Conservation (phyloP, 2,888 invertebrate species). For the Diploptera punctata region DNA sequence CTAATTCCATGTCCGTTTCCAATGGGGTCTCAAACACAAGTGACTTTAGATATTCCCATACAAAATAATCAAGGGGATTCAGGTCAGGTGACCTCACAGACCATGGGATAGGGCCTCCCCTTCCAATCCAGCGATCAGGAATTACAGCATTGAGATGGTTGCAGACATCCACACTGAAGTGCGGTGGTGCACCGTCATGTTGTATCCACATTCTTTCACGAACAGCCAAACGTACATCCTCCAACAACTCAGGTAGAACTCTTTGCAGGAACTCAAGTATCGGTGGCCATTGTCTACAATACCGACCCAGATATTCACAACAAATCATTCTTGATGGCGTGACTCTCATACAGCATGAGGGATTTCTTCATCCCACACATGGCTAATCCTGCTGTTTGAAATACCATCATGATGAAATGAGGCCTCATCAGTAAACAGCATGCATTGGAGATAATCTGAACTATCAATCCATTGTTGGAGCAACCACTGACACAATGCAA, state of each 20-base stretch:
- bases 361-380: neutral
- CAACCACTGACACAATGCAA: neutral
- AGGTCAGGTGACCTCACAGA: too few relatives aligned
- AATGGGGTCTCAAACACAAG: too few relatives aligned
- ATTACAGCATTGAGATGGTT: conserved; percentile 32
- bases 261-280: neutral
- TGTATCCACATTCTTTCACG: conserved; percentile 36
- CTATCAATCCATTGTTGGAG: neutral
- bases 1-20: too few relatives aligned
- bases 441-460: neutral
- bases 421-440: neutral
- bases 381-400: neutral
- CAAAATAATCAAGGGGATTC: too few relatives aligned
- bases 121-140: conserved; percentile 37
- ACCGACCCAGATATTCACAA: neutral
- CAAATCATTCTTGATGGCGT: neutral
- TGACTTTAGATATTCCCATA: too few relatives aligned
- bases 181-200: conserved; percentile 39
- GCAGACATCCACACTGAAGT: conserved; percentile 27
- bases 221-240: conserved; percentile 25
- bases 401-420: neutral
- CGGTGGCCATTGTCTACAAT: neutral
- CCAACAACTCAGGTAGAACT: neutral
- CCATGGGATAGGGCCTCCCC: too few relatives aligned
- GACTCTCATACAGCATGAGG: neutral